Evolutionary conservation across 2,113 vertebrate species (phyloP).

Genomic region (Orientallactaga bullata): DNA sequence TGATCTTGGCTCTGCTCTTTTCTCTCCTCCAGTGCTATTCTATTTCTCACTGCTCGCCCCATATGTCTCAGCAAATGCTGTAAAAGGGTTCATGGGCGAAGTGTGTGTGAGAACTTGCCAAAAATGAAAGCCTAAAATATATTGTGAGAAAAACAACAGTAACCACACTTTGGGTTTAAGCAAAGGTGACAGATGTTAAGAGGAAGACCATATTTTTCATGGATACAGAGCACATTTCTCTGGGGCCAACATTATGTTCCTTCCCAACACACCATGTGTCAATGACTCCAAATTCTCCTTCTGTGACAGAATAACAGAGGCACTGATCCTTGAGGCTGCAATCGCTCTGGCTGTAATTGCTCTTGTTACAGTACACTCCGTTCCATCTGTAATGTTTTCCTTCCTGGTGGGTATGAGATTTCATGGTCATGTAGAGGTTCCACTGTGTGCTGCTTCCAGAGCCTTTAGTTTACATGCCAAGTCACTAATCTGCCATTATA

Average conservation of each 20-base stretch:
- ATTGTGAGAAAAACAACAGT: conserved; percentile 63
- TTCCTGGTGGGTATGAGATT: not conserved
- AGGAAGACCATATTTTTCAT: conserved; percentile 49
- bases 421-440: not conserved
- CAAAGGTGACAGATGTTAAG: conserved; percentile 73
- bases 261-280: conserved; percentile 55
- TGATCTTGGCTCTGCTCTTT: conserved; percentile 53
- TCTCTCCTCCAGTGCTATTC: not conserved
- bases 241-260: conserved; percentile 70
- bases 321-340: conserved; percentile 22
- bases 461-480: not conserved
- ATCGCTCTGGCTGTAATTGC: conserved; percentile 47
- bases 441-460: conserved; percentile 27
- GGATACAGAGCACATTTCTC: conserved; percentile 48
- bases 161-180: conserved; percentile 43
- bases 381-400: conserved; percentile 22
- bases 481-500: not conserved
- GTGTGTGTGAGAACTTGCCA: conserved; percentile 55
- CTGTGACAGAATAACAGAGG: conserved; percentile 53
- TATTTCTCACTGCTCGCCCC: conserved; percentile 62
- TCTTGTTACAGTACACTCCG: conserved; percentile 44
- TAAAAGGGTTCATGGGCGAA: conserved; percentile 25
- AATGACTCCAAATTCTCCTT: conserved; percentile 47
- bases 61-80: conserved; percentile 77
- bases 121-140: conserved; percentile 71